A percentile compares a stretch with the other conserved stretches of the same genome.
These are phyloP conservation scores for Ophion ventricosus DNA, from an alignment of 2,888 invertebrate genomes.

Conservation along the genomic window DNA sequence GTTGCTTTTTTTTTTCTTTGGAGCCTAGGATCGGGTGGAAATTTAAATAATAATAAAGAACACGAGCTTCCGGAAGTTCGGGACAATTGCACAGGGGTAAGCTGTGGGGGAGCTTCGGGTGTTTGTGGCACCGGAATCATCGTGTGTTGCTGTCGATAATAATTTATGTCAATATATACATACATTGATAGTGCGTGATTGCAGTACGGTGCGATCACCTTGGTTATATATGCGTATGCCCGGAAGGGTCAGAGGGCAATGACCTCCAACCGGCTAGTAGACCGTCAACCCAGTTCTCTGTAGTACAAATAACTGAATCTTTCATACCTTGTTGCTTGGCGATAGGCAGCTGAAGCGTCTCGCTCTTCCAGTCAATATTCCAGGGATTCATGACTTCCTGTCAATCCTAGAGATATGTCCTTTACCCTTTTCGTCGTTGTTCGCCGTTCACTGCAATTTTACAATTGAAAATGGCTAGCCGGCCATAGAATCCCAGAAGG, in stretches of 20 bases:
- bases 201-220: neutral
- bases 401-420: neutral
- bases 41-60: conserved; percentile 35
- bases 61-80: conserved; percentile 7
- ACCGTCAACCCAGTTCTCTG: neutral
- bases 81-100: neutral
- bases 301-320: neutral
- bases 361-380: neutral
- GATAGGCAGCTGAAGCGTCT: neutral
- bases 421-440: neutral
- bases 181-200: conserved; percentile 19
- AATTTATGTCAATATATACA: conserved; percentile 23
- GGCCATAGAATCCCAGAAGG: conserved; percentile 45
- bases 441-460: conserved; percentile 42
- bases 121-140: neutral
- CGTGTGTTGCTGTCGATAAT: neutral
- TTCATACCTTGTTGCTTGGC: neutral
- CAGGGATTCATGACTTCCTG: neutral
- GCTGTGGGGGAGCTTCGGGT: neutral
- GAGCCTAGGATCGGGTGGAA: neutral
- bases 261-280: neutral
- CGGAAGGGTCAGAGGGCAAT: neutral
- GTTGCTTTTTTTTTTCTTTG: neutral
- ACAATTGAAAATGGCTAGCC: conserved; percentile 58
- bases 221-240: neutral